Conservation (phyloP, 1,140 invertebrate genomes). For the Ctenoplectra terminalis region DNA sequence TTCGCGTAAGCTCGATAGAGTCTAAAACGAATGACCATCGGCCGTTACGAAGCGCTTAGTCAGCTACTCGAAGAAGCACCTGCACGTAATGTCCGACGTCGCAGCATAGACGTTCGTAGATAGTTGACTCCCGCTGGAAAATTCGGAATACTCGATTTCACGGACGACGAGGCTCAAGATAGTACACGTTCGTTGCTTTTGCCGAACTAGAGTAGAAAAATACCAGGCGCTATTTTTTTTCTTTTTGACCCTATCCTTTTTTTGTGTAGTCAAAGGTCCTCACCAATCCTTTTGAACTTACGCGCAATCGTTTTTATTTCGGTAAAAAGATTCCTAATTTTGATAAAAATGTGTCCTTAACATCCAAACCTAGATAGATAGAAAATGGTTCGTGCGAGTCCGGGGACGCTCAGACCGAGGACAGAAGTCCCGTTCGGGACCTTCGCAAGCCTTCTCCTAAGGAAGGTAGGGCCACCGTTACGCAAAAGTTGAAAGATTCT, state of each 20-base stretch:
- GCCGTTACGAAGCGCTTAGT: conserved; percentile 71
- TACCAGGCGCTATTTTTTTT: not conserved
- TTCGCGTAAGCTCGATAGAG: conserved; percentile 61
- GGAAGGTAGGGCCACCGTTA: too few relatives aligned
- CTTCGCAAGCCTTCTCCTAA: too few relatives aligned
- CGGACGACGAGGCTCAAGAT: not conserved
- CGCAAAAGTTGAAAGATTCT: too few relatives aligned
- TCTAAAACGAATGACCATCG: conserved; percentile 71
- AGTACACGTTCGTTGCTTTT: not conserved
- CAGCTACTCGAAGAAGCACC: conserved; percentile 70
- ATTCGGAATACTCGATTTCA: conserved; percentile 50
- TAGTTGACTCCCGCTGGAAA: conserved; percentile 51
- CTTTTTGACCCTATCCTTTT: not conserved
- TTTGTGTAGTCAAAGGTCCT: too few relatives aligned
- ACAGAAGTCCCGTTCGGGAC: too few relatives aligned
- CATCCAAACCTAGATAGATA: too few relatives aligned
- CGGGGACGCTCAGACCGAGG: too few relatives aligned
- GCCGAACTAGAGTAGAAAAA: not conserved
- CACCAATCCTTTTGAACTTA: too few relatives aligned
- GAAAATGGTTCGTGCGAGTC: too few relatives aligned
- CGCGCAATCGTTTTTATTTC: too few relatives aligned
- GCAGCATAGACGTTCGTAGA: conserved; percentile 39
- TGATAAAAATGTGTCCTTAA: too few relatives aligned
- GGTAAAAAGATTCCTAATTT: too few relatives aligned
- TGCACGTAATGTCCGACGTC: conserved; percentile 70